Evolutionary conservation across 2,888 invertebrate species (phyloP).

Genomic region (Carterocephalus palaemon): DNA sequence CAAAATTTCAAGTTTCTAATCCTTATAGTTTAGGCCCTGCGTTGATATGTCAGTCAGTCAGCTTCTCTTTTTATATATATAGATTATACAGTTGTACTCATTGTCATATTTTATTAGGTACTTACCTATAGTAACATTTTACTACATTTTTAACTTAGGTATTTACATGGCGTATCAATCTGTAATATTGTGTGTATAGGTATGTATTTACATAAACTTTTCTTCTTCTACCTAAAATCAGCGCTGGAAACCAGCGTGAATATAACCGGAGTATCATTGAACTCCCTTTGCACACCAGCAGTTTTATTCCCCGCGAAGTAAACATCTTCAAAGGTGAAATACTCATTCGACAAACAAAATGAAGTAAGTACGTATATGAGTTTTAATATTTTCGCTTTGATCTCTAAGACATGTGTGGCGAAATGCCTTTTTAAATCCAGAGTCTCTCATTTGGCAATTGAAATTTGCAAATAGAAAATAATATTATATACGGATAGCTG

Average conservation of each 20-base stretch:
- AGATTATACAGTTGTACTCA: no score
- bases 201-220: slow-evolving; percentile 48
- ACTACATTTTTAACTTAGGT: no score
- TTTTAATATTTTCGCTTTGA: slow-evolving; percentile 55
- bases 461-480: neutral
- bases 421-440: slow-evolving; percentile 15
- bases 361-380: slow-evolving; percentile 39
- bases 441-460: slow-evolving; percentile 7
- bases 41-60: no score
- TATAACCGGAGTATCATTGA: slow-evolving; percentile 41
- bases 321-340: slow-evolving; percentile 68
- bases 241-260: neutral
- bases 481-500: no score
- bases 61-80: no score
- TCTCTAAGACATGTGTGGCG: slow-evolving; percentile 31
- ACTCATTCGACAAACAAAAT: slow-evolving; percentile 61
- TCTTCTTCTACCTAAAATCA: slow-evolving; percentile 29
- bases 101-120: no score
- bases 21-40: no score
- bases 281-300: slow-evolving; percentile 58
- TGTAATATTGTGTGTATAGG: no score
- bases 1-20: no score
- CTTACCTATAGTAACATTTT: no score
- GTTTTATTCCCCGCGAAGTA: slow-evolving; percentile 67
- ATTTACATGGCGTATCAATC: no score